Evolutionary conservation across 1,140 invertebrate species (phyloP).

Genomic region (Ostrea denselamellosa): DNA sequence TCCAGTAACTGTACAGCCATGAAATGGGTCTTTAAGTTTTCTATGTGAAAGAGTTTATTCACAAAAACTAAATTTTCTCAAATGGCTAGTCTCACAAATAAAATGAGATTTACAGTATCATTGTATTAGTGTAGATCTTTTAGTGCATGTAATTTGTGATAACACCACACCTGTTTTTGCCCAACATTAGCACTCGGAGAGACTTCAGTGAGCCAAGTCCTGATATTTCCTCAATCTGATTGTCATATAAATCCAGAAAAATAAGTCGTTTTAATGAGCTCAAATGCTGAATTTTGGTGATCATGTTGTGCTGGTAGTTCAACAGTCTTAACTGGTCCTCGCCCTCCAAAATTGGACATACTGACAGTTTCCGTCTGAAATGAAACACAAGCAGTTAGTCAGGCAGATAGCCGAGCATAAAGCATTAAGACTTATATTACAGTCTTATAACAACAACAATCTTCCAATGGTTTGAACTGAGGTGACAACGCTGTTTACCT

Average conservation of each 20-base stretch:
- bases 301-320: slow-evolving; percentile 94
- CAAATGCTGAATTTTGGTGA: slow-evolving; percentile 86
- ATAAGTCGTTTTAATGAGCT: slow-evolving; percentile 86
- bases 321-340: slow-evolving; percentile 89
- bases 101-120: too few species aligned
- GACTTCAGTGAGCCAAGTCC: slow-evolving; percentile 87
- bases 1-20: too few species aligned
- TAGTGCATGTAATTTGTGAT: slow-evolving; percentile 49
- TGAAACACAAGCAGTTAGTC: neutral
- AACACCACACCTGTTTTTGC: slow-evolving; percentile 87
- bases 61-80: too few species aligned
- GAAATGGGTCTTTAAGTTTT: too few species aligned
- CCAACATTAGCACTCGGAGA: slow-evolving; percentile 90
- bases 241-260: slow-evolving; percentile 95
- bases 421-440: too few species aligned
- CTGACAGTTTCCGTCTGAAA: slow-evolving; percentile 74
- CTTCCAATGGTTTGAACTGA: too few species aligned
- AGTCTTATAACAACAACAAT: too few species aligned
- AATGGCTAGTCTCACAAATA: too few species aligned
- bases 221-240: slow-evolving; percentile 92
- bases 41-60: too few species aligned
- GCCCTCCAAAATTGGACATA: slow-evolving; percentile 86
- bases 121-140: neutral
- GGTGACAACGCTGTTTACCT: too few species aligned
- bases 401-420: too few species aligned